Base-by-base conservation (phyloP, 2,797 vertebrate genomes). In the Lepus oiostolus region DNA sequence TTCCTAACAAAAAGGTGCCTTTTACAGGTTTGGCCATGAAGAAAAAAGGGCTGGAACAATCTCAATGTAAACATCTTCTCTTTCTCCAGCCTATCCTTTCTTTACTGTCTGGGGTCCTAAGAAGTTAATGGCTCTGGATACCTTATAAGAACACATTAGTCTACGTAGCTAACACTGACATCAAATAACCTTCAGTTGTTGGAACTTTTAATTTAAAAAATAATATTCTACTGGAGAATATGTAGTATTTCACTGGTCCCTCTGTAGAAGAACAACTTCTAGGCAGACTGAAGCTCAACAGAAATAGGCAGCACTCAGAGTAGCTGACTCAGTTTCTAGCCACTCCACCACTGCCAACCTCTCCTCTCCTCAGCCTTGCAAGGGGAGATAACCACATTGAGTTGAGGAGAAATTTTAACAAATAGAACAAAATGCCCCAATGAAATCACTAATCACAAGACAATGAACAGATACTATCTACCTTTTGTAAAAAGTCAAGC, bases 1-100 rank as follows among this genome's bases (percentile, higher is more conserved):
- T 96, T 95, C 94, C 97, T 93, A 95, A 93, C 97, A 95, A 58
- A 88, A 94, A 90, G 90, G 54, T 74, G 35, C 54, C 87, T 96
- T 96, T 47, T 88, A 91, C 82, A 91, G 93, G 85, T 83, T 5
- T 95, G 95, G 32, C 79, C 77, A 54, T 17, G 77, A 96, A 90
- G 71, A 54, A 87, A 62, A 81, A 80, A 63, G 62, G 80, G 77
- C 85, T 0, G 38, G 88, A n/a, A 62, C 32, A 35, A 77, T 60
- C 70, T 1, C 35, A 80, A 9, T 70, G 95, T 83, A 93, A 95
- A 96, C 77, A 84, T 35, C 90, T 94, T 94, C 87, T 63, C 80
- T 42, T 65, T 63, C 88, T 90, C 76, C 85, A 90, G 82, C 92
- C 93, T 87, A 94, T 92, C 62, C 68, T 90, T 96, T 63, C 88